These are phyloP conservation scores for Nipponia nippon DNA, from an alignment of 2,113 vertebrate species.

Conservation along the genomic window DNA sequence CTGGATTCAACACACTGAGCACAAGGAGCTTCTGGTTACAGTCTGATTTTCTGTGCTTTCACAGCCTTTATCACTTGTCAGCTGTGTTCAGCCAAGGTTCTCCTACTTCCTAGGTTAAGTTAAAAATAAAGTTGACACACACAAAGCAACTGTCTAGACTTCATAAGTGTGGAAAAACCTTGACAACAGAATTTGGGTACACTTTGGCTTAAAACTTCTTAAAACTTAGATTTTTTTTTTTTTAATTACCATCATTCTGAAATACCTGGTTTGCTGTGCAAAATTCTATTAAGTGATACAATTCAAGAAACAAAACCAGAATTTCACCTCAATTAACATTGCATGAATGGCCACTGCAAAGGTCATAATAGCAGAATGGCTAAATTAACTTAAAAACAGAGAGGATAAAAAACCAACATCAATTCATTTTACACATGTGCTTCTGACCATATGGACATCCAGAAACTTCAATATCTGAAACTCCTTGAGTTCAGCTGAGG, in stretches of 20 bases:
- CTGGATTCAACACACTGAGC: not conserved
- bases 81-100: not conserved
- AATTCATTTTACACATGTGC: not conserved
- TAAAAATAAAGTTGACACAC: not conserved
- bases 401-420: too few species aligned
- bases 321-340: not conserved
- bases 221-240: not conserved
- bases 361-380: not conserved
- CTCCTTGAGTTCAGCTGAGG: not conserved
- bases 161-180: not conserved
- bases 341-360: not conserved
- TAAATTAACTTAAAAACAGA: not conserved
- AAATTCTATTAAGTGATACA: not conserved
- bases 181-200: not conserved
- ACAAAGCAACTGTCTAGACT: not conserved
- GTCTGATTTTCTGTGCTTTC: not conserved
- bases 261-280: not conserved
- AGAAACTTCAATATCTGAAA: not conserved
- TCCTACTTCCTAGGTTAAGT: not conserved
- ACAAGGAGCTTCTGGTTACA: not conserved
- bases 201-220: not conserved
- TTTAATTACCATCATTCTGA: not conserved
- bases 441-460: not conserved
- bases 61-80: not conserved
- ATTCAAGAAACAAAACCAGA: not conserved